Evolutionary conservation across 2,888 invertebrate genomes (phyloP).

Genomic region (Autographa pulchrina): DNA sequence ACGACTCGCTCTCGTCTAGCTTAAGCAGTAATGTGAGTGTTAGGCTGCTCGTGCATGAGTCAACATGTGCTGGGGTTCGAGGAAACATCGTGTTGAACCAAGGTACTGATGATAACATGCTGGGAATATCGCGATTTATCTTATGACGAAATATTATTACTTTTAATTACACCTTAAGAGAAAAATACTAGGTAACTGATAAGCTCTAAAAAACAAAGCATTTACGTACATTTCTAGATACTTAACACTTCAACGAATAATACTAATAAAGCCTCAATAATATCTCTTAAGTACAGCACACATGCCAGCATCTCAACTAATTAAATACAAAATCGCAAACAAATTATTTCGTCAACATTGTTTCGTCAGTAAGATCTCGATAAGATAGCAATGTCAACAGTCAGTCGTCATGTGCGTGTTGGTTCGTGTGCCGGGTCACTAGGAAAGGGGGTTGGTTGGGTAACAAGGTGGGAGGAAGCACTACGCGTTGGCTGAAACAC

Average conservation of each 20-base stretch:
- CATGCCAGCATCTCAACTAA: conserved; percentile 19
- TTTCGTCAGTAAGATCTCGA: conserved; percentile 34
- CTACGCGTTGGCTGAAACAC: conserved; percentile 55
- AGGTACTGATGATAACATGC: neutral
- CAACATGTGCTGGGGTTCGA: conserved; percentile 36
- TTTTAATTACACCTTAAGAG: neutral
- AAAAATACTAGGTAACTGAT: neutral
- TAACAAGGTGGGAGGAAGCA: conserved; percentile 72
- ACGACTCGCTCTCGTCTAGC: conserved; percentile 52
- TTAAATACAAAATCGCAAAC: conserved; percentile 25
- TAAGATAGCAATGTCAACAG: conserved; percentile 38
- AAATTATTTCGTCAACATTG: conserved; percentile 42
- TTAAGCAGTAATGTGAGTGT: conserved; percentile 26
- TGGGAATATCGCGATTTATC: neutral
- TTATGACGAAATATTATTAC: neutral
- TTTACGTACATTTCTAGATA: neutral
- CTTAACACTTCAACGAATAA: conserved; percentile 2
- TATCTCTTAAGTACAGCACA: conserved; percentile 23
- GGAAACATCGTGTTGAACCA: conserved; percentile 15
- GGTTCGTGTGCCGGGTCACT: conserved; percentile 46
- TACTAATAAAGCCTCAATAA: conserved; percentile 5
- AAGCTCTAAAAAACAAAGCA: neutral
- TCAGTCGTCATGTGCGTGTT: conserved; percentile 26
- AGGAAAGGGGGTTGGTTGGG: conserved; percentile 60
- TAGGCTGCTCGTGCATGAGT: conserved; percentile 43